Evolutionary conservation across 2,113 vertebrate species (phyloP), one percentile per base, ranked within the genome.

Genomic region (Thryonomys swinderianus): DNA sequence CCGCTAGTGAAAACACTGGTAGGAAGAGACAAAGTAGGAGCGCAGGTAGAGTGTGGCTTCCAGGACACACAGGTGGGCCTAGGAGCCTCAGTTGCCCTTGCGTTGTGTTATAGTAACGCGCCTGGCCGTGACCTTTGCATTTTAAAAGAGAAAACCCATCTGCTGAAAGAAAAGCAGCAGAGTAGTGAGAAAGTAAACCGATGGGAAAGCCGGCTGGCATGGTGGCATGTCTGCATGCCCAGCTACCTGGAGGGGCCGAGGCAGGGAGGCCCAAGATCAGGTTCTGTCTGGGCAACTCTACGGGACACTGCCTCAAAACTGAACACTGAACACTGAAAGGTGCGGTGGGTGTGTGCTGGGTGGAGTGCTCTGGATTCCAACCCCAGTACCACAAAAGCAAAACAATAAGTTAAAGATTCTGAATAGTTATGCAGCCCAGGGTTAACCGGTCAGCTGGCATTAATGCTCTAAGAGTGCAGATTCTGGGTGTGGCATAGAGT

Each of bases 121-220:
- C 32, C 17, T 92, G 20, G 20, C 40, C 48, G 32, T 87, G 45
- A 66, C 14, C 3, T 69, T 17, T 55, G 57, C 74, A 89, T 94
- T 94, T 88, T 51, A 90, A 85, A 74, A 42, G 45, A 59, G 71
- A 80, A 87, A 95, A 92, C 18, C 7, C 32, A 21, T 20, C 80
- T 51, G n/a, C 74, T 80, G 40, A 9, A n/a, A 73, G 74, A 91
- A 84, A 59, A 17, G 23, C 18, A 67, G 30, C 25, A 66, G 23
- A 86, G 13, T 80, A 25, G 32, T 27, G 23, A 71, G 62, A 51
- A 69, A 59, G 67, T 8, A 81, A 82, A 81, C 34, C 69, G 59
- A 78, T 40, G 40, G 27, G 30, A 82, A 12, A 45, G 34, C 27
- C 67, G 17, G 30, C 37, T 18, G n/a, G 48, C 3, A 10, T 4